A percentile compares a stretch with the other conserved stretches of the same genome.
Conservation (phyloP, 1,140 invertebrate genomes). For the Leptinotarsa defecta region DNA sequence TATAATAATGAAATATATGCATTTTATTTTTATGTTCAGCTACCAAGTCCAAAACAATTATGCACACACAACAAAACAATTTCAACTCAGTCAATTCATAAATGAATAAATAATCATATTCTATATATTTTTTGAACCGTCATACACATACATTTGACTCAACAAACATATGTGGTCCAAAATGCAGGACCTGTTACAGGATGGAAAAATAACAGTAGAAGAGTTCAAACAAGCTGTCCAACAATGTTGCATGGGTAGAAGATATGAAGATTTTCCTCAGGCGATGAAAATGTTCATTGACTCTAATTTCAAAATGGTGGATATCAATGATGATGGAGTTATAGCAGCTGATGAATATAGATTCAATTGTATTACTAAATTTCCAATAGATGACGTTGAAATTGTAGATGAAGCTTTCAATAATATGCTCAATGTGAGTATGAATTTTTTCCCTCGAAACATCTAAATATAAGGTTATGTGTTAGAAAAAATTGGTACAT, state of each 20-base stretch:
- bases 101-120: too few species aligned
- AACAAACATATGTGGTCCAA: constrained; percentile 17
- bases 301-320: constrained; percentile 78
- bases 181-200: constrained; percentile 62
- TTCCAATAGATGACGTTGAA: constrained; percentile 75
- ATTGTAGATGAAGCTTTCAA: constrained; percentile 77
- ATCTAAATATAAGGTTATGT: too few species aligned
- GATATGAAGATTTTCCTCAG: constrained; percentile 78
- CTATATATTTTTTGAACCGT: too few species aligned
- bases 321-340: constrained; percentile 78
- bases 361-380: constrained; percentile 78
- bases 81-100: too few species aligned
- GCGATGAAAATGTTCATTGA: constrained; percentile 83
- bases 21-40: too few species aligned
- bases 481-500: too few species aligned
- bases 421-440: constrained; percentile 74
- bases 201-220: constrained; percentile 77
- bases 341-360: constrained; percentile 79
- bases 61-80: too few species aligned
- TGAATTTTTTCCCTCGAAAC: not conserved
- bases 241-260: constrained; percentile 76
- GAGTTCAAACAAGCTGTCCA: constrained; percentile 83
- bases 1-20: too few species aligned
- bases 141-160: not conserved
- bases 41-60: too few species aligned